Evolutionary conservation across 2,113 vertebrate species (phyloP).

Genomic region (Terrapene triunguis): DNA sequence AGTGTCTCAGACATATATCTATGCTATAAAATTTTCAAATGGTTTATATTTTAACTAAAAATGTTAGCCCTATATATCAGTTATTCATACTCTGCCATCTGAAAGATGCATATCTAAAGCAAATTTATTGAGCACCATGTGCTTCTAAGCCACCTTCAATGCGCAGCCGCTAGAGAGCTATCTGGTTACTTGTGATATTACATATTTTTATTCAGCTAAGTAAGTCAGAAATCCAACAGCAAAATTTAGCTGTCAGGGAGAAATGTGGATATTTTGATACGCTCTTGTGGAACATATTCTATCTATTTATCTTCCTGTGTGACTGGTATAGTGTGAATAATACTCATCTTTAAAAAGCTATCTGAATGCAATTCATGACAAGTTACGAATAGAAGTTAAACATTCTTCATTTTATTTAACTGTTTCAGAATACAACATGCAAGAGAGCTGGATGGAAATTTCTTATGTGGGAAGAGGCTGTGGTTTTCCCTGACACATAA

Average conservation of each 20-base stretch:
- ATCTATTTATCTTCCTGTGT: not conserved
- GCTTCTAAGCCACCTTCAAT: not conserved
- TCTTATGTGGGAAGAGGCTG: slow-evolving; percentile 45
- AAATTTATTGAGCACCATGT: not conserved
- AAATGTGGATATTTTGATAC: not conserved
- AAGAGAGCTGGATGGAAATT: not conserved
- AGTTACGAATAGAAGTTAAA: not conserved
- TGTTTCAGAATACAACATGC: not conserved
- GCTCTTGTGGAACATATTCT: not conserved
- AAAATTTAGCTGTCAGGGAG: not conserved
- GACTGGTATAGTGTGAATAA: not conserved
- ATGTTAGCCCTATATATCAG: not conserved
- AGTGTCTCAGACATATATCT: not conserved
- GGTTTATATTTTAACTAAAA: not conserved
- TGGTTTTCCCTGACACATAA: slow-evolving; percentile 49
- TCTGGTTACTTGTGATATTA: not conserved
- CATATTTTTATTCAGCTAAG: not conserved
- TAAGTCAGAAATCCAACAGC: not conserved
- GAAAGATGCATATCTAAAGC: not conserved
- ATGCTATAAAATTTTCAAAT: not conserved
- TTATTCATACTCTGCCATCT: not conserved
- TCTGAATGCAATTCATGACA: not conserved
- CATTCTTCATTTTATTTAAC: slow-evolving; percentile 14
- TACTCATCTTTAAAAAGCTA: not conserved
- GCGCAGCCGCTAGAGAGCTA: not conserved